phyloP scores from a whole-genome alignment of 2,113 vertebrate species.

The Podocnemis expansa region DNA sequence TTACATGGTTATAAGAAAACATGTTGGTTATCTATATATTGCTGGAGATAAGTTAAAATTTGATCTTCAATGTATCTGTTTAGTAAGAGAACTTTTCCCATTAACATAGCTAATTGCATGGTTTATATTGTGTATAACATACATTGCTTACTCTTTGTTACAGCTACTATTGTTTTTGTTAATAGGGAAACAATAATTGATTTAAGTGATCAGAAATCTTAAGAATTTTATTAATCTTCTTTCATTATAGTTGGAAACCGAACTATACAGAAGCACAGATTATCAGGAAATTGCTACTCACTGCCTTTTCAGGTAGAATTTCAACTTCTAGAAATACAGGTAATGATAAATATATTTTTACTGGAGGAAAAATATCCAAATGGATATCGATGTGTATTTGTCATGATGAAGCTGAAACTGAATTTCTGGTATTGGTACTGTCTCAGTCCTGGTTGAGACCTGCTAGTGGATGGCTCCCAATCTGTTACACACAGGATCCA shows the following conservation, averaged over 20 bases:
- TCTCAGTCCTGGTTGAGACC: not conserved
- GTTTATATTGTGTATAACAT: not conserved
- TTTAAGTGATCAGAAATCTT: not conserved
- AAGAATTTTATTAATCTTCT: not conserved
- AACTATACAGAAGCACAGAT: conserved; percentile 72
- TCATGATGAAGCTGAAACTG: not conserved
- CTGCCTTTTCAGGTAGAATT: conserved; percentile 89
- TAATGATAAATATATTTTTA: conserved; percentile 60
- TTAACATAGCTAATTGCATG: not conserved
- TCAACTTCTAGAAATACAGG: conserved; percentile 82
- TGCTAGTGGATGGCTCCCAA: not conserved
- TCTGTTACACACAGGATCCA: not conserved
- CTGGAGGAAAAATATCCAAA: rapidly evolving
- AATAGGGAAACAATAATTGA: not conserved
- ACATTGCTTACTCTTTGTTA: not conserved
- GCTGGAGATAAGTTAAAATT: no score
- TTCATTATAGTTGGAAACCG: conserved; percentile 70
- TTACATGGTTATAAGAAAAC: not conserved
- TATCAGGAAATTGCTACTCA: conserved; percentile 81
- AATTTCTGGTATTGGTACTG: not conserved
- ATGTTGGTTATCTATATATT: not conserved
- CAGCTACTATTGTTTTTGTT: not conserved
- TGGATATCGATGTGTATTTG: not conserved
- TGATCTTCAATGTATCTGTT: not conserved
- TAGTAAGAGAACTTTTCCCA: not conserved